These are phyloP conservation scores for Epizoanthus scotinus DNA, from an alignment of 92 coral and sea anemone species.

Conservation along the genomic window DNA sequence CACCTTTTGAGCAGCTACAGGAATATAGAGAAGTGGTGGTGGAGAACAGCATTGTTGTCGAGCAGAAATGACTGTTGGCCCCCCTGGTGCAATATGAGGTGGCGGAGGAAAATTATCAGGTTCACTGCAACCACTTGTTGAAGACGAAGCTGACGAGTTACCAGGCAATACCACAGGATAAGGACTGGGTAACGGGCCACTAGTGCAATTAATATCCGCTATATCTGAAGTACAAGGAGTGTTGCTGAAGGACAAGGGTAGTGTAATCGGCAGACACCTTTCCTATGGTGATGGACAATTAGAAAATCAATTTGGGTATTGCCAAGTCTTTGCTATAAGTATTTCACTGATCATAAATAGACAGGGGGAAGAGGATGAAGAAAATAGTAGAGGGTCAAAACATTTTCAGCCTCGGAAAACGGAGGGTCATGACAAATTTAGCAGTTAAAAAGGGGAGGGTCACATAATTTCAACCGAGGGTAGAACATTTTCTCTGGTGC, in stretches of 20 bases:
- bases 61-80: constrained; percentile 46
- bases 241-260: constrained; percentile 66
- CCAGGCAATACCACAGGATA: constrained; percentile 45
- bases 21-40: constrained; percentile 83
- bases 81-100: constrained; percentile 44
- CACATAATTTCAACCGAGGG: too few species aligned
- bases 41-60: constrained; percentile 64
- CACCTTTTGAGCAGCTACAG: constrained; percentile 86
- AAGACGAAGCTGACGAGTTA: constrained; percentile 26
- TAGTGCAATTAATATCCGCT: neutral
- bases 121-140: neutral
- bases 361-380: too few species aligned
- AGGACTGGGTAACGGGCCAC: constrained; percentile 65
- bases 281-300: constrained; percentile 31
- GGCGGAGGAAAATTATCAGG: constrained; percentile 32
- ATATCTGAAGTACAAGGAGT: constrained; percentile 57
- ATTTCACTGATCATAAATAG: constrained; percentile 32
- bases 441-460: too few species aligned
- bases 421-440: too few species aligned
- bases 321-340: neutral
- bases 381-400: too few species aligned
- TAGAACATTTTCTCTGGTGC: too few species aligned
- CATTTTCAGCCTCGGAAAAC: too few species aligned
- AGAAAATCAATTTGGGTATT: neutral
- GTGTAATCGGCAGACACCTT: constrained; percentile 65